Conservation (phyloP, 2,797 vertebrate genomes). For the Centroberyx gerrardi region DNA sequence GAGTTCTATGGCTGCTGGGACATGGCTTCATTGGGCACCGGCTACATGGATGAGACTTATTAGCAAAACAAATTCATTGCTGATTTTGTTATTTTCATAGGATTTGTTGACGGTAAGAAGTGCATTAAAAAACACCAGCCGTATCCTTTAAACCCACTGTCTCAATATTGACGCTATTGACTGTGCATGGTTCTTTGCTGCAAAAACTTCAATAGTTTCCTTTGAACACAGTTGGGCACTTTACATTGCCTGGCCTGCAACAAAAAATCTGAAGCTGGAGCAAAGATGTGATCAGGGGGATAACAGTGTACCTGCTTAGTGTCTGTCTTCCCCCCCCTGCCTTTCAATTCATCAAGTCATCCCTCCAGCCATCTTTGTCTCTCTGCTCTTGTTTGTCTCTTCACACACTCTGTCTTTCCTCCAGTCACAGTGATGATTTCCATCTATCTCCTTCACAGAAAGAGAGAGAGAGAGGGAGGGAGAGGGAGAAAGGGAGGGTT, state of each 20-base stretch:
- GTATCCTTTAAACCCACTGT: too few relatives aligned
- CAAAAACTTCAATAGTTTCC: slow-evolving; percentile 9
- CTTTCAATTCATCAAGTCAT: slow-evolving; percentile 50
- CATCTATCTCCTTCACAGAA: slow-evolving; percentile 53
- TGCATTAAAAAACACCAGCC: too few relatives aligned
- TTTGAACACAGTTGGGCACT: slow-evolving; percentile 11
- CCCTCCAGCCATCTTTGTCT: slow-evolving; percentile 56
- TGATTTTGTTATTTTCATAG: too few relatives aligned
- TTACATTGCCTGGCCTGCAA: slow-evolving; percentile 19
- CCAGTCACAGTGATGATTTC: slow-evolving; percentile 49
- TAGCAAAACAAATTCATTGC: too few relatives aligned
- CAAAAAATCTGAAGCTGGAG: slow-evolving; percentile 21
- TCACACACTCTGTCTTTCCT: slow-evolving; percentile 49
- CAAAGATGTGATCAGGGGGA: slow-evolving; percentile 38
- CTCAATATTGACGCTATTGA: neutral
- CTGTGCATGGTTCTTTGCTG: neutral
- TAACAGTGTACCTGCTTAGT: slow-evolving; percentile 25
- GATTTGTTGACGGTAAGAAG: too few relatives aligned
- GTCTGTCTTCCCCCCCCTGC: slow-evolving; percentile 26
- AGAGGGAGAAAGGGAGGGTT: slow-evolving; percentile 3
- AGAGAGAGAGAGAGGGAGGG: slow-evolving; percentile 25
- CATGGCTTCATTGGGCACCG: too few relatives aligned
- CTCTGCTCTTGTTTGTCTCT: slow-evolving; percentile 37
- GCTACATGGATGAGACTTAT: too few relatives aligned
- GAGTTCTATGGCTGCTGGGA: too few relatives aligned